These are phyloP conservation scores for Busseola fusca DNA, from an alignment of 2,888 invertebrate species.

Conservation along the genomic window DNA sequence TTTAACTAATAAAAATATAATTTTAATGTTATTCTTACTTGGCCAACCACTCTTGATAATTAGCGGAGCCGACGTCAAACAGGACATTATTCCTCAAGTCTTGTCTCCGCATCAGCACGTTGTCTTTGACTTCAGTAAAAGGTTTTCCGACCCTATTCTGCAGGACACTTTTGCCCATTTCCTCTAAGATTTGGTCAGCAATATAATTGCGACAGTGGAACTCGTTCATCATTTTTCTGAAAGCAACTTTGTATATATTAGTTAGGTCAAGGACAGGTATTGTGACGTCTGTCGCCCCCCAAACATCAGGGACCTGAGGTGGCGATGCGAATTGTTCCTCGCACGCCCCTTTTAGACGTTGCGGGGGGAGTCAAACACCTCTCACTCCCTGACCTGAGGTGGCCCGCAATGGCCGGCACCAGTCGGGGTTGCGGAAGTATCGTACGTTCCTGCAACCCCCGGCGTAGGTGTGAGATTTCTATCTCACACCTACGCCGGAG, in stretches of 20 bases:
- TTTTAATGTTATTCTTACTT: slow-evolving; percentile 87
- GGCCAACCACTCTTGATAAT: slow-evolving; percentile 93
- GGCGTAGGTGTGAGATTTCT: too few relatives aligned
- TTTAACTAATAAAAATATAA: neutral
- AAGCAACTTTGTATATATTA: slow-evolving; percentile 32
- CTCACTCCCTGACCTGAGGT: too few relatives aligned
- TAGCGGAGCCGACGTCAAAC: slow-evolving; percentile 92
- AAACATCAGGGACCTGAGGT: too few relatives aligned
- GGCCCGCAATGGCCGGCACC: too few relatives aligned
- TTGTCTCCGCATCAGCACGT: slow-evolving; percentile 67
- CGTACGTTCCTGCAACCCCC: too few relatives aligned
- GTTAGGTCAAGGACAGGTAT: too few relatives aligned
- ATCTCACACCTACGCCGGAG: too few relatives aligned
- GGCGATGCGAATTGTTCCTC: too few relatives aligned
- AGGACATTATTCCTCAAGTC: slow-evolving; percentile 83
- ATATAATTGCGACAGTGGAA: slow-evolving; percentile 93
- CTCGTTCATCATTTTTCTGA: slow-evolving; percentile 93
- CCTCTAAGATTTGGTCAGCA: slow-evolving; percentile 92
- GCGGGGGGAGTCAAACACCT: too few relatives aligned
- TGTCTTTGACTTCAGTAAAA: slow-evolving; percentile 58
- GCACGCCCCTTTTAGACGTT: too few relatives aligned
- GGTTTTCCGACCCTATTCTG: slow-evolving; percentile 80
- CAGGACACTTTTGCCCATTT: slow-evolving; percentile 86
- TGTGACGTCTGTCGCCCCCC: too few relatives aligned
- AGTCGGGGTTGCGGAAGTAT: too few relatives aligned